phyloP scores from a whole-genome alignment of 2,113 vertebrate genomes.

The Trogon surrucura region DNA sequence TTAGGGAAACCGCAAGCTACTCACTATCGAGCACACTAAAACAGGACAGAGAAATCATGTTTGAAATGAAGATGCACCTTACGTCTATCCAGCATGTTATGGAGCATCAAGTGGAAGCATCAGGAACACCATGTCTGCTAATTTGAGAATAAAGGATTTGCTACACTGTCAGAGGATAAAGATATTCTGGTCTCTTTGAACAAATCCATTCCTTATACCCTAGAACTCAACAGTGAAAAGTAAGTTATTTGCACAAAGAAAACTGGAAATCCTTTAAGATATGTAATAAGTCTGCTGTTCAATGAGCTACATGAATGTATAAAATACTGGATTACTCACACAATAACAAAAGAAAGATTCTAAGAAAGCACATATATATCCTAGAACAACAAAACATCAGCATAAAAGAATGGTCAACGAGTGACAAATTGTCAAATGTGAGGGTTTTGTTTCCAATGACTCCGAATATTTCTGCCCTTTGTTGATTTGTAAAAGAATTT shows the following conservation, averaged over 20 bases:
- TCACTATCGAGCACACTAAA: background rate
- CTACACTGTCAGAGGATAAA: background rate
- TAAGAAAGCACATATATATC: background rate
- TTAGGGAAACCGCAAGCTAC: background rate
- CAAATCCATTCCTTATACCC: background rate
- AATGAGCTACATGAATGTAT: background rate
- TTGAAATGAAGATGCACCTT: background rate
- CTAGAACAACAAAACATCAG: background rate
- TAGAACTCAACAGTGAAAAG: background rate
- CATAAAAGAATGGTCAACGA: background rate
- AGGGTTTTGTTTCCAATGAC: background rate
- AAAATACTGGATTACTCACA: background rate
- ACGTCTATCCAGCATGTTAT: background rate
- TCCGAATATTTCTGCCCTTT: background rate
- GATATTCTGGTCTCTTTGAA: background rate
- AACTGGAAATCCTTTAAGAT: background rate
- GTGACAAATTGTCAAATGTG: background rate
- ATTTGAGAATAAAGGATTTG: conserved; percentile 18
- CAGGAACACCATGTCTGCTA: background rate
- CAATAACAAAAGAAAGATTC: background rate
- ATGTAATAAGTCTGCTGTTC: background rate
- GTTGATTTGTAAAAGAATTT: background rate
- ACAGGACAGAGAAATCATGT: background rate
- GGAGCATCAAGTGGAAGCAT: background rate
- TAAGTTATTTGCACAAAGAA: background rate